phyloP scores from a whole-genome alignment of 2,797 vertebrate genomes.

The Triplophysa bombifrons region DNA sequence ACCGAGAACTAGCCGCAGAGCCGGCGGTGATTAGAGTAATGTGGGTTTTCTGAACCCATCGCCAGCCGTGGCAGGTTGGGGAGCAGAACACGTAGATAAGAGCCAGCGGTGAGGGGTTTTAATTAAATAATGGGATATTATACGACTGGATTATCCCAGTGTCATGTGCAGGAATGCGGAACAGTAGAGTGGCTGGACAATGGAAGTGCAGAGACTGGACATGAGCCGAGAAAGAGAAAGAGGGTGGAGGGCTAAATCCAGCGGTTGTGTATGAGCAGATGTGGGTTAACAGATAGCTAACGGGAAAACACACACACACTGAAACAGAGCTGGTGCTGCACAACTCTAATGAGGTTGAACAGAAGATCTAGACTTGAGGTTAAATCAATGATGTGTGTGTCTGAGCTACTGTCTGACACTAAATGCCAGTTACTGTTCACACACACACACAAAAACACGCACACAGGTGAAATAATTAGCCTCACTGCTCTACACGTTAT shows the following conservation, averaged over 20 bases:
- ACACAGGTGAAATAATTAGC: conserved; percentile 31
- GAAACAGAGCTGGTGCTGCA: conserved; percentile 36
- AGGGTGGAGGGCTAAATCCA: neutral
- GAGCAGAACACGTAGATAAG: conserved; percentile 49
- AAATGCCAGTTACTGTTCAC: conserved; percentile 32
- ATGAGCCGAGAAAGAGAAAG: conserved; percentile 59
- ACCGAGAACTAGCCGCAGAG: conserved; percentile 37
- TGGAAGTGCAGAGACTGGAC: conserved; percentile 69
- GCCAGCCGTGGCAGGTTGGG: conserved; percentile 32
- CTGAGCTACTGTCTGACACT: conserved; percentile 18
- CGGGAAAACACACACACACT: conserved; percentile 35
- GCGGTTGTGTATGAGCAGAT: neutral
- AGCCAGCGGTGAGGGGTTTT: conserved; percentile 50
- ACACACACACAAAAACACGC: conserved; percentile 31
- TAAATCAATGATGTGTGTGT: conserved; percentile 43
- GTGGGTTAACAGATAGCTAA: neutral
- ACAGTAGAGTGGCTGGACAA: conserved; percentile 66
- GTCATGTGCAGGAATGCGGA: conserved; percentile 59
- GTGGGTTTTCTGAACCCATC: conserved; percentile 33
- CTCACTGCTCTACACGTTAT: conserved; percentile 3
- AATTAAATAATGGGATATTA: conserved; percentile 77
- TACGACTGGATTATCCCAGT: conserved; percentile 74
- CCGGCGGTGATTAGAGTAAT: conserved; percentile 43
- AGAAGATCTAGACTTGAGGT: conserved; percentile 30
- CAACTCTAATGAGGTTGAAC: conserved; percentile 41